Conservation (phyloP, 2,888 invertebrate genomes). For the Andrena trimmerana region DNA sequence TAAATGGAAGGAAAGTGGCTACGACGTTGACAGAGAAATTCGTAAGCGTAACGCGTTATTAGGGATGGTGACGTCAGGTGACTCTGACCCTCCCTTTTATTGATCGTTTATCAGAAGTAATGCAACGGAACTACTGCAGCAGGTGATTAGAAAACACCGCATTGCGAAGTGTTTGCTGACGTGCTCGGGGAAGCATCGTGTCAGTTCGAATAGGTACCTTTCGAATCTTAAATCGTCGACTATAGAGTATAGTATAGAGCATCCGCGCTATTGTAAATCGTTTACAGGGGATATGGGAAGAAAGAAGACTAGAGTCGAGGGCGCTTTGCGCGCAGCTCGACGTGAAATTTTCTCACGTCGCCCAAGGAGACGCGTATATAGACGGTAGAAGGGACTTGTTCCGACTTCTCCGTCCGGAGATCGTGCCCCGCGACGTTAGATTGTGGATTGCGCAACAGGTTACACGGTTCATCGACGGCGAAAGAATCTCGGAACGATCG, state of each 20-base stretch:
- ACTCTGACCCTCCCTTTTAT: not conserved
- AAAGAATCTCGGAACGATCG: conserved; percentile 58
- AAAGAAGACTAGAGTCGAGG: not conserved
- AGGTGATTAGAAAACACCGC: too few species aligned
- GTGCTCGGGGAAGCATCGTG: too few species aligned
- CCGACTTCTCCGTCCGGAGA: conserved; percentile 33
- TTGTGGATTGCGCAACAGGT: conserved; percentile 63
- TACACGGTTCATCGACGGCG: conserved; percentile 63
- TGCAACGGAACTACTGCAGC: too few species aligned
- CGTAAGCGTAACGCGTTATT: not conserved
- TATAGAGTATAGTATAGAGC: not conserved
- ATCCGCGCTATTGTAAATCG: not conserved
- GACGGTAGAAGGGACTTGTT: conserved; percentile 17
- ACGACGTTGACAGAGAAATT: not conserved
- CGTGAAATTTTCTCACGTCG: conserved; percentile 10
- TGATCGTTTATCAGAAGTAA: not conserved
- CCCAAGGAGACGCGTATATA: not conserved
- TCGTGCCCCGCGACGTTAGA: conserved; percentile 44
- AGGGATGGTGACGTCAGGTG: too few species aligned
- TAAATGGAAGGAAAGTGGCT: conserved; percentile 24
- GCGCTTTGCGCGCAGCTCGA: not conserved
- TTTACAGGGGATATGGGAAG: not conserved
- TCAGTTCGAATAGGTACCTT: too few species aligned
- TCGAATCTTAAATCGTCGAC: not conserved
- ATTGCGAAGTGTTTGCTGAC: too few species aligned